Evolutionary conservation across 2,888 invertebrate genomes (phyloP), one percentile per base, ranked within the genome.

Genomic region (Drosophila parthenogenetica): DNA sequence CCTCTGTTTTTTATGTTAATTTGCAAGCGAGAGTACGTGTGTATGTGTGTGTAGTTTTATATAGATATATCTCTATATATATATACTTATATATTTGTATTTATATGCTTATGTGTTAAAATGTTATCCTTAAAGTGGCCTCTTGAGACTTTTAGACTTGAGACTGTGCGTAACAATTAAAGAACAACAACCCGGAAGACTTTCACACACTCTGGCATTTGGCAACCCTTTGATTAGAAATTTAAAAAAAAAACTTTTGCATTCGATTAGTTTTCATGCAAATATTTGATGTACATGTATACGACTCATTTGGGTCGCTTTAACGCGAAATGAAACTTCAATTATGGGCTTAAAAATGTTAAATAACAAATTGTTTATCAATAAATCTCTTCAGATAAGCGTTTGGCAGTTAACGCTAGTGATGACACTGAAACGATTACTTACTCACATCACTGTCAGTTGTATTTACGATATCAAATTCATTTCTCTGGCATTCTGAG

Each of bases 1-100:
- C 17, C 37, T 16, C 5, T n/a, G 13, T 39, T 40, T 43, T 60
- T 69, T 71, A 71, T 71, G 71, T 48, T 69, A 71, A 71, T 69
- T 64, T 48, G 10, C 19, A 29, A 7, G 42, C 29, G 5, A 11
- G 5, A 11, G 3, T 45, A 10, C 22, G 37, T 46, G 35, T 22
- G 39, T 48, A 48, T 37, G 37, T 53, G 35, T 35, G 4, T 50
- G 8, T 25, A 39, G 14, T 49, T 37, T 3, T 14, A 39, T 17
- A 17, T 16, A 17, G 29, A 45, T 39, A 25, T 45, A 10, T 49
- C 37, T 50, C 8, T 32, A 16, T 5, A 16, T 14, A 13, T 25
- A 14, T 29, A 29, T 10, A n/a, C n/a, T n/a, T n/a, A 16, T 46
- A 29, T 14, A 10, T 5, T 14, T 16, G 29, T 29, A 25, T 29